A percentile compares a stretch with the other conserved stretches of the same genome.
Evolutionary conservation across 2,113 vertebrate species (phyloP).

Genomic region (Nanorana parkeri): DNA sequence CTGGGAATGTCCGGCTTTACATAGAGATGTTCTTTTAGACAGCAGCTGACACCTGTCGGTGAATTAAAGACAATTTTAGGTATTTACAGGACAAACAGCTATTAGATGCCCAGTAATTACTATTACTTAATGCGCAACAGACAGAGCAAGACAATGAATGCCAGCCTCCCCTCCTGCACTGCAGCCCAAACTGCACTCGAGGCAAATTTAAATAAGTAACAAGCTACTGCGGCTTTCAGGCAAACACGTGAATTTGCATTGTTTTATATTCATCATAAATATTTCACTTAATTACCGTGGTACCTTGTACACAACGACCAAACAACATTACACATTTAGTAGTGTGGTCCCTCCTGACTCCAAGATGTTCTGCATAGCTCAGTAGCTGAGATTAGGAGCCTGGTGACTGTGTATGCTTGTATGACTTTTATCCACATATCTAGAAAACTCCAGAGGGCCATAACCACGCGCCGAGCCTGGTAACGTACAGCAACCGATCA

Average conservation of each 20-base stretch:
- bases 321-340: conserved; percentile 85
- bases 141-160: too few relatives aligned
- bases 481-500: too few relatives aligned
- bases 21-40: neutral
- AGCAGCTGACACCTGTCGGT: too few relatives aligned
- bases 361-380: conserved; percentile 60
- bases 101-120: too few relatives aligned
- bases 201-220: conserved; percentile 82
- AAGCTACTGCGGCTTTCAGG: conserved; percentile 74
- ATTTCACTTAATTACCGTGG: conserved; percentile 84
- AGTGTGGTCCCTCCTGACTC: conserved; percentile 75
- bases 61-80: too few relatives aligned
- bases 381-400: too few relatives aligned
- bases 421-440: too few relatives aligned
- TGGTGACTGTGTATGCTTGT: too few relatives aligned
- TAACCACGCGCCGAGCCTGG: too few relatives aligned
- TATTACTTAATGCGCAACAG: too few relatives aligned
- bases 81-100: too few relatives aligned
- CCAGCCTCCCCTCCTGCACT: conserved; percentile 61
- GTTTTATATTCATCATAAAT: conserved; percentile 85
- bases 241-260: conserved; percentile 84
- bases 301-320: conserved; percentile 81
- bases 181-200: conserved; percentile 73
- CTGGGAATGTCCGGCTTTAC: neutral
- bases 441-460: too few relatives aligned